Evolutionary conservation across 2,888 invertebrate species (phyloP).

Genomic region (Tetranychus piercei): DNA sequence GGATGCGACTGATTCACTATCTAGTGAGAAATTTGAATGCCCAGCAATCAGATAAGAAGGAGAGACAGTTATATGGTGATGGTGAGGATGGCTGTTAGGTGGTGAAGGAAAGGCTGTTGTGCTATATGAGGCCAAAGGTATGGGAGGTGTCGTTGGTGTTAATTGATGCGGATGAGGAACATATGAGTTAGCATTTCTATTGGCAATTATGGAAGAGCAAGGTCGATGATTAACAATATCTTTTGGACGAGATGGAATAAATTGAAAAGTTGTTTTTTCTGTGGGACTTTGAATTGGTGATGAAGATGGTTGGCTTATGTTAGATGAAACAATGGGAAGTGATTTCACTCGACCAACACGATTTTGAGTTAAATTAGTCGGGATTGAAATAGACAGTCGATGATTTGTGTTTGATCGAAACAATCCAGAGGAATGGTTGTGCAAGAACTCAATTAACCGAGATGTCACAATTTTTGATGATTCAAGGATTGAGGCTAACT

Average conservation of each 20-base stretch:
- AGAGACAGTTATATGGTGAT: neutral
- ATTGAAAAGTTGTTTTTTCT: neutral
- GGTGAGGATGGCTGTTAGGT: neutral
- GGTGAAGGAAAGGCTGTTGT: neutral
- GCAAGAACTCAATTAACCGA: slow-evolving; percentile 11
- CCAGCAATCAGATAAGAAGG: neutral
- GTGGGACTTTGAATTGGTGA: neutral
- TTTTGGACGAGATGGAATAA: neutral
- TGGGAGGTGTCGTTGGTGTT: neutral
- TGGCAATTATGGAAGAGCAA: neutral
- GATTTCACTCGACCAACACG: neutral
- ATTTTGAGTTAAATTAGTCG: neutral
- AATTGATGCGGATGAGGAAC: neutral
- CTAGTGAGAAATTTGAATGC: neutral
- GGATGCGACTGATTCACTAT: neutral
- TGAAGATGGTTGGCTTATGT: neutral
- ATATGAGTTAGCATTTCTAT: neutral
- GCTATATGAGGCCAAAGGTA: neutral
- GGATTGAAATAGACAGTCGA: neutral
- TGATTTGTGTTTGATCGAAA: neutral
- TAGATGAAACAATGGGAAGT: neutral
- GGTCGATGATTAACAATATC: neutral
- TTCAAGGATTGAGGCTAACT: slow-evolving; percentile 14
- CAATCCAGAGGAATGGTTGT: neutral
- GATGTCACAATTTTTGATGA: slow-evolving; percentile 17